phyloP scores from a whole-genome alignment of 1,140 invertebrate genomes.

The Caenorhabditis inopinata region DNA sequence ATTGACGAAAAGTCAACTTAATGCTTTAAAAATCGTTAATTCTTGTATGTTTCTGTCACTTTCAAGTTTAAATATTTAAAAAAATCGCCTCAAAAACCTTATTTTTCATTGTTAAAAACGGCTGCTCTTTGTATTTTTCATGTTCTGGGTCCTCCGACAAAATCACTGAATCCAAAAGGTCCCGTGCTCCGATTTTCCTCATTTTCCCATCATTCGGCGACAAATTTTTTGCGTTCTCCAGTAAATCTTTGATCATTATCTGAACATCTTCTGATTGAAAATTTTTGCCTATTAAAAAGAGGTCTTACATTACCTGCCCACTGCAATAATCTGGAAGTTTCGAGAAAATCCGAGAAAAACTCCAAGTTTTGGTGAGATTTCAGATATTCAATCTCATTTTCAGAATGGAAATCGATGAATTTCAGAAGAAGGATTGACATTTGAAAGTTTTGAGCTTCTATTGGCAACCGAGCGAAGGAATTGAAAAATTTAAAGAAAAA shows the following conservation, averaged over 20 bases:
- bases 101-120: slow-evolving; percentile 1
- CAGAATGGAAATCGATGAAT: neutral
- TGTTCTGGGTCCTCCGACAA: neutral
- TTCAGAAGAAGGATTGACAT: neutral
- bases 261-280: neutral
- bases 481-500: neutral
- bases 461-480: neutral
- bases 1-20: no score
- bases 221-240: neutral
- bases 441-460: neutral
- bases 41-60: no score
- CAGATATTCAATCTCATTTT: neutral
- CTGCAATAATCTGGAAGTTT: no score
- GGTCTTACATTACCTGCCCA: neutral
- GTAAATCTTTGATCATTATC: neutral
- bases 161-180: neutral
- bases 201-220: neutral
- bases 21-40: no score
- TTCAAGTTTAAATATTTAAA: no score
- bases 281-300: no score
- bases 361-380: no score
- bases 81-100: neutral
- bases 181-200: neutral
- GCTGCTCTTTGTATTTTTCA: neutral
- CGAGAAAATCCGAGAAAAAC: neutral